Percentiles rank a stretch among this genome's conserved stretches.
Conservation (phyloP, 2,797 vertebrate genomes). For the Heterohyrax brucei region DNA sequence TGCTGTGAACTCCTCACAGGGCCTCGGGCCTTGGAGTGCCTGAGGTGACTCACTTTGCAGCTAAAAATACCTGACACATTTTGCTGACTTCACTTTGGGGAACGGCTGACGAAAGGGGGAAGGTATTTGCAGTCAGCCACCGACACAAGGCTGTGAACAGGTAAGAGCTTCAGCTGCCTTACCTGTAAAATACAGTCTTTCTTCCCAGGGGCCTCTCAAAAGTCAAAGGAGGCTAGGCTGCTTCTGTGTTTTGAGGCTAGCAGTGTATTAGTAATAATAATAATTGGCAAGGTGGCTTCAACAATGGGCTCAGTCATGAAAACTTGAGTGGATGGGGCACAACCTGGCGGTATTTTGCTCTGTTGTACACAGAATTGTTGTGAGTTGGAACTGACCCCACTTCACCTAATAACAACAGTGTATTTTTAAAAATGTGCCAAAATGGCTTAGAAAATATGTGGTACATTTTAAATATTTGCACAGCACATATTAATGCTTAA, state of each 20-base stretch:
- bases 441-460: not conserved
- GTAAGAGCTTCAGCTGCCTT: not conserved
- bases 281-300: too few species aligned
- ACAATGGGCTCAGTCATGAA: too few species aligned
- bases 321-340: too few species aligned
- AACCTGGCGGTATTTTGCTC: too few species aligned
- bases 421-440: not conserved
- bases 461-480: not conserved
- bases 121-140: not conserved
- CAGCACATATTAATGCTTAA: not conserved
- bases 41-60: not conserved
- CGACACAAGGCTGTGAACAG: too few species aligned
- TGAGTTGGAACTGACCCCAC: too few species aligned
- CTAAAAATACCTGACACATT: conserved; percentile 58
- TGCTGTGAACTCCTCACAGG: not conserved
- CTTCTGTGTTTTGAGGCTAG: not conserved
- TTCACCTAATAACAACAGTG: too few species aligned
- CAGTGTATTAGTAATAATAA: not conserved
- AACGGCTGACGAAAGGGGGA: conserved; percentile 20
- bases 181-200: not conserved
- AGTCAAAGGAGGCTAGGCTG: not conserved
- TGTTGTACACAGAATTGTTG: too few species aligned
- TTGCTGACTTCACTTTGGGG: conserved; percentile 8
- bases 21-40: not conserved
- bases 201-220: not conserved